Evolutionary conservation across 2,888 invertebrate genomes (phyloP).

Genomic region (Thymelicus lineola): DNA sequence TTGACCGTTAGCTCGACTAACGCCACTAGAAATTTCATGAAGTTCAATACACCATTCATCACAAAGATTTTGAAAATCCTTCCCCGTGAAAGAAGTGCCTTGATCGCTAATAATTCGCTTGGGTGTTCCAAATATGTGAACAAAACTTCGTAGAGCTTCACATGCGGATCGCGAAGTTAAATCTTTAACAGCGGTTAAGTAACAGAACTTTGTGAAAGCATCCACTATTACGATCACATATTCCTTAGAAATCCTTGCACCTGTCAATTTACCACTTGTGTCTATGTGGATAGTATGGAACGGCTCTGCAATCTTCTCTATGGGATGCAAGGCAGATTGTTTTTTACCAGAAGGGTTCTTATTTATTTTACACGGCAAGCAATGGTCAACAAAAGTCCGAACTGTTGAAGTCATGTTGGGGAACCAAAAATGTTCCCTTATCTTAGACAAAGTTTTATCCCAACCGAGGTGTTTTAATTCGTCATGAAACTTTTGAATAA

Average conservation of each 20-base stretch:
- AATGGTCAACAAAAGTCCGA: too few relatives aligned
- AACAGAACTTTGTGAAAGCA: slow-evolving; percentile 37
- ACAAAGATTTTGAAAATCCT: slow-evolving; percentile 40
- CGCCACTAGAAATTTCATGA: slow-evolving; percentile 39
- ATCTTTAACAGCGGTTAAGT: slow-evolving; percentile 19
- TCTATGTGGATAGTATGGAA: slow-evolving; percentile 39
- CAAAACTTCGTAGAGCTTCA: slow-evolving; percentile 11
- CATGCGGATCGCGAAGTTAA: neutral
- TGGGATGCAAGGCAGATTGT: too few relatives aligned
- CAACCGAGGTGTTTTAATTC: slow-evolving; percentile 43
- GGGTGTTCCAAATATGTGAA: slow-evolving; percentile 40
- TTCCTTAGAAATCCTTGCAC: slow-evolving; percentile 31
- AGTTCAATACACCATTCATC: slow-evolving; percentile 39
- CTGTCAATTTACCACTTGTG: slow-evolving; percentile 44
- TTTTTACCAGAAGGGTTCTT: too few relatives aligned
- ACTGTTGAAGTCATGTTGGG: too few relatives aligned
- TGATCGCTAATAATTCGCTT: slow-evolving; percentile 40
- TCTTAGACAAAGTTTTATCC: slow-evolving; percentile 48
- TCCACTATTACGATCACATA: slow-evolving; percentile 44
- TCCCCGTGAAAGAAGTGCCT: slow-evolving; percentile 39
- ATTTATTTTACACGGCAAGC: too few relatives aligned
- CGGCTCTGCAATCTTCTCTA: too few relatives aligned
- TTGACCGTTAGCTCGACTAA: slow-evolving; percentile 45
- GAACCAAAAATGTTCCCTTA: too few relatives aligned
- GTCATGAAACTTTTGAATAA: slow-evolving; percentile 43